Evolutionary conservation across 2,797 vertebrate species (phyloP), one percentile per base, ranked within the genome.

Genomic region (Macropodus opercularis): DNA sequence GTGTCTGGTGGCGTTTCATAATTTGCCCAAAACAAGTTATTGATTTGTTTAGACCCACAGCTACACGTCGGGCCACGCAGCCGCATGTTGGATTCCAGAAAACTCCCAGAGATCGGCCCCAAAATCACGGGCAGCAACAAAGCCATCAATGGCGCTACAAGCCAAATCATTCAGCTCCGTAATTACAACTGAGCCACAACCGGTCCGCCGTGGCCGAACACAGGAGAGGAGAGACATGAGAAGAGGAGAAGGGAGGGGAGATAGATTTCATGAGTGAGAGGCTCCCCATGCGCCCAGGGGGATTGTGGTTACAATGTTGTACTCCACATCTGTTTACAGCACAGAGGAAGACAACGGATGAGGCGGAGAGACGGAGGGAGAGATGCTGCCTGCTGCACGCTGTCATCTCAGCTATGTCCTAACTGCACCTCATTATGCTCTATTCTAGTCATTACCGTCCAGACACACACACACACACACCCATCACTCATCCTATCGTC

Each of bases 291-390:
- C n/a, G 66, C 81, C 74, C 75, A 15, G 56, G 82, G 82, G 84
- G 72, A 61, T 86, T 85, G 83, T 68, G 84, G 85, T 87, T 80
- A 75, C 85, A 81, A 19, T 84, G 75, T 80, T 87, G 87, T 86
- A 62, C 73, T 81, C 77, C 80, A 76, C 86, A 86, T 85, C 80
- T 88, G 85, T 88, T 89, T 88, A 84, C 76, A 84, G 83, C 83
- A 42, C 39, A 72, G 51, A 56, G 62, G 41, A 41, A 72, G 73
- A 75, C 49, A 59, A 71, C 22, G 32, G 63, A 57, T 38, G 69
- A 72, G 66, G 64, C 1, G 21, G 40, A 63, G 57, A 50, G 63
- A 62, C n/a, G 26, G 66, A 73, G 49, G 61, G 51, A 69, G 63
- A 62, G 60, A 59, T 63, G 72, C 4, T 52, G 62, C 59, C 66